Base-by-base conservation (phyloP, 2,888 invertebrate genomes). In the Patella caerulea region DNA sequence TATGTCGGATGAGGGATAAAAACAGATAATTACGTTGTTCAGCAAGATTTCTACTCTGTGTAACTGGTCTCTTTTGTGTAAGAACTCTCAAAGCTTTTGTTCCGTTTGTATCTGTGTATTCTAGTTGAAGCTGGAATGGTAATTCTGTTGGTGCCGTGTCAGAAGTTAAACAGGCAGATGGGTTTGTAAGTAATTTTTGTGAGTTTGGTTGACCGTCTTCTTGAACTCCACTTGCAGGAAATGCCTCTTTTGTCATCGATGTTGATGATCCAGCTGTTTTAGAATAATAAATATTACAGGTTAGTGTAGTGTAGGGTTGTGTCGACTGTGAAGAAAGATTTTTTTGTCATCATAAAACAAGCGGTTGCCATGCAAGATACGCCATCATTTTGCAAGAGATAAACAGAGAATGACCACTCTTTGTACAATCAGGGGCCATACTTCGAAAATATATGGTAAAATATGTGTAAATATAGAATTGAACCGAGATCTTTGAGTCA, bases 91-190 rank as follows among this genome's bases (percentile, higher is more conserved):
- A 78, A 9, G 90, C 90, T 76, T 87, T 87, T 19, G 87, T 88
- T 3, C 91, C 91, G 54, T 90, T 90, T 72, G 86, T 83, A 76
- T 89, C 90, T 29, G 86, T 88, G 81, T 91, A 91, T 29, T 82
- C 77, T 52, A 91, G 86, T 82, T 89, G 88, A 45, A 90, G 76
- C 83, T 91, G 91, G 85, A 90, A 91, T 15, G 91, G 90, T 52
- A 90, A 79, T 56, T 86, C 84, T 15, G 76, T 72, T 0, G 77
- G 79, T 9, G 45, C 45, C 7, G 45, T 45, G 9, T 45, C 45
- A 9, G 45, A 45, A 1, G 45, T 45, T 45, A 45, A 45, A 45
- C 45, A 45, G 45, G 45, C 45, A 45, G 45, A 7, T 5, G 45
- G 45, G 45, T 45, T 45, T 7, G 45, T 45, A 9, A 45, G 45